These are phyloP conservation scores for Rhagonycha fulva DNA, from an alignment of 2,888 invertebrate genomes.

Conservation along the genomic window DNA sequence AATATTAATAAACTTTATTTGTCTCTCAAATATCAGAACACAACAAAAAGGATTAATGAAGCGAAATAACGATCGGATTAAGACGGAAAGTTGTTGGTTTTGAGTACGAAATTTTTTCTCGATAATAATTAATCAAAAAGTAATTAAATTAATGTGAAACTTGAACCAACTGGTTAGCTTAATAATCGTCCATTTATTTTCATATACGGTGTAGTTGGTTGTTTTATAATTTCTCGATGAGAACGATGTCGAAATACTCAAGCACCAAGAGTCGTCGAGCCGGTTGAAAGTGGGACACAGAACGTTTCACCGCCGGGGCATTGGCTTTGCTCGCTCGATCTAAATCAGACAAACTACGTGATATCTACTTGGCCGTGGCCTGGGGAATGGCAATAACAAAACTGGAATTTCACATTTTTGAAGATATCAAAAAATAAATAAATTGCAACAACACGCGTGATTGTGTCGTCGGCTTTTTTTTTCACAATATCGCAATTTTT, in stretches of 20 bases:
- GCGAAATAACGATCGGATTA: background rate
- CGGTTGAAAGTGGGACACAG: conserved; percentile 31
- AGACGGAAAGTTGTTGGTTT: background rate
- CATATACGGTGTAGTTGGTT: conserved; percentile 2
- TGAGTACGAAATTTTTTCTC: background rate
- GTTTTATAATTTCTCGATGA: conserved; percentile 20
- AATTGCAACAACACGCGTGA: background rate
- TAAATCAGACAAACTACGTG: conserved; percentile 29
- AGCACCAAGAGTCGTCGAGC: conserved; percentile 25
- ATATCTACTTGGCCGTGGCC: conserved; percentile 29
- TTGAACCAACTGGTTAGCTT: background rate
- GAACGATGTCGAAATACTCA: conserved; percentile 29
- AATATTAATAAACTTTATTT: background rate
- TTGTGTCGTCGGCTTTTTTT: background rate
- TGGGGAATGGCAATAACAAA: conserved; percentile 13
- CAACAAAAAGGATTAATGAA: background rate
- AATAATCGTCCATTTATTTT: conserved; percentile 3
- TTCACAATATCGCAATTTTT: background rate
- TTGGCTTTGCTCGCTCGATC: conserved; percentile 28
- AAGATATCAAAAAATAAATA: background rate
- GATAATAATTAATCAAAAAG: background rate
- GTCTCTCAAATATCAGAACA: background rate
- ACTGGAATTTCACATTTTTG: background rate
- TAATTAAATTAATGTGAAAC: background rate
- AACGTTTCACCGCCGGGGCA: conserved; percentile 32